Conservation (phyloP, 1,140 invertebrate genomes). For the Euwallacea similis region DNA sequence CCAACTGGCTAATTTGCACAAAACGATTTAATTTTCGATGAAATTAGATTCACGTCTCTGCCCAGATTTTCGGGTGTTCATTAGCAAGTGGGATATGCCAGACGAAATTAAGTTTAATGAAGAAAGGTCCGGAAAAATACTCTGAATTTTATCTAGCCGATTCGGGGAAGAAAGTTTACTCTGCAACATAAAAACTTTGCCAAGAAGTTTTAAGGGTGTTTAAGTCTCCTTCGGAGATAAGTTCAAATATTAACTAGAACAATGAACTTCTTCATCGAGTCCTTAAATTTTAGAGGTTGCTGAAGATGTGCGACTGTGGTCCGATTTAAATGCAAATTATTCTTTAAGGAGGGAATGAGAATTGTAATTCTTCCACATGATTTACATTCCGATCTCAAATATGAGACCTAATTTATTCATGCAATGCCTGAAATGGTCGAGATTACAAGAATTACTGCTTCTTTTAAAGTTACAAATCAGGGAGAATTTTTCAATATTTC, state of each 20-base stretch:
- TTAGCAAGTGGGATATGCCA: not conserved
- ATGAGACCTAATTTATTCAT: too few relatives aligned
- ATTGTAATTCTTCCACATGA: too few relatives aligned
- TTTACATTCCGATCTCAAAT: too few relatives aligned
- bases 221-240: not conserved
- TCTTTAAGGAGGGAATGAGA: too few relatives aligned
- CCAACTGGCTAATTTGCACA: slow-evolving; percentile 4
- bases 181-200: not conserved
- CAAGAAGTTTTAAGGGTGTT: not conserved
- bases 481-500: slow-evolving; percentile 3
- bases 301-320: too few relatives aligned
- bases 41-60: not conserved
- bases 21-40: not conserved
- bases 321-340: too few relatives aligned
- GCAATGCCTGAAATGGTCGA: too few relatives aligned
- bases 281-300: too few relatives aligned
- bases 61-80: not conserved
- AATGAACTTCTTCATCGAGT: too few relatives aligned
- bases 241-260: slow-evolving; percentile 2
- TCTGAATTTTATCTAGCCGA: not conserved
- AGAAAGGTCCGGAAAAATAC: not conserved
- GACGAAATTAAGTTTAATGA: slow-evolving; percentile 1
- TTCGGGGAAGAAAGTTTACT: not conserved
- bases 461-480: not conserved
- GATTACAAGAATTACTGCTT: not conserved